Evolutionary conservation across 37 sponge, comb jelly and placozoan genomes (phyloP), one percentile per base, ranked within the genome.

Genomic region (Cliona cf. orientalis): DNA sequence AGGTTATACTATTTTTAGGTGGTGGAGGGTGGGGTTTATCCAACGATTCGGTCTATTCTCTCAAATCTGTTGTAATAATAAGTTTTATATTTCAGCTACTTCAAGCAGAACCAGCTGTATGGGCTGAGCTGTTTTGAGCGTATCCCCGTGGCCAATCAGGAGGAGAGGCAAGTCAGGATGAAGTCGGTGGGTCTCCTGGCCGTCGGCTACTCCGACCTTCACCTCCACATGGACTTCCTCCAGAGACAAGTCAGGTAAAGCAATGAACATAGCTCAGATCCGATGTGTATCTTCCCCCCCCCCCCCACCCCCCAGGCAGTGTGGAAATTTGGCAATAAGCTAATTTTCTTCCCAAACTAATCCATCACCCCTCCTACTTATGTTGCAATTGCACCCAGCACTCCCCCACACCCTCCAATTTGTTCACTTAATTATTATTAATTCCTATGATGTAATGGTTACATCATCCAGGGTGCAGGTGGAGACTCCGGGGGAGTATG

Each of bases 81-180:
- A n/a, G n/a, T n/a, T n/a, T n/a, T n/a, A n/a, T n/a, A n/a, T n/a
- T n/a, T n/a, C 69, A 93, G 95, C 43, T 93, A 91, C 66, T 97
- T 90, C 83, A 92, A 86, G 42, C 75, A 77, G 34, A 36, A 79
- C 42, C 87, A 90, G 55, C 70, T 89, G 82, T 97, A 66, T 78
- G 98, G 98, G 23, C 78, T 97, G 28, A 92, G 93, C 78, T 97
- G 98, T 74, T 97, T 64, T 71, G 85, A 84, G 72, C 91, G 90
- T 84, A 76, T 93, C 14, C 65, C 91, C 65, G 91, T 99, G 38
- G 81, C 63, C 49, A 92, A 80, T 46, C 80, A 72, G 36, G 90
- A 82, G 46, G 99, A 99, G 83, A 80, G 99, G 55, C 97, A 97
- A 1, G 99, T 89, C 5, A 80, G 99, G 21, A 99, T 99, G 99